Evolutionary conservation across 2,888 invertebrate species (phyloP).

Genomic region (Drosophila stalkeri): DNA sequence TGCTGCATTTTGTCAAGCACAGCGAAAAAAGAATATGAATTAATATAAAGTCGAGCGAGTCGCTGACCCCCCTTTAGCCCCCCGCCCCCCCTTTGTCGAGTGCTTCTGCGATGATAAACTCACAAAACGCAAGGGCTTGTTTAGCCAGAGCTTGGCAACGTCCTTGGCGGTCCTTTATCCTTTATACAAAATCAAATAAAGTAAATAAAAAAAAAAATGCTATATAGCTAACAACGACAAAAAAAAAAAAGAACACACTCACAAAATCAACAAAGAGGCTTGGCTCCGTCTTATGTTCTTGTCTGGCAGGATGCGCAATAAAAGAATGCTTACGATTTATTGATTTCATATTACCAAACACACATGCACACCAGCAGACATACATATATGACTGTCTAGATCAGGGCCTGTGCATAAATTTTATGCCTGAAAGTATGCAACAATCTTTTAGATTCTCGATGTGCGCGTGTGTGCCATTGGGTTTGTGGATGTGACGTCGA

Average conservation of each 20-base stretch:
- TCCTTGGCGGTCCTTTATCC: slow-evolving; percentile 54
- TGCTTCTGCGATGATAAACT: slow-evolving; percentile 74
- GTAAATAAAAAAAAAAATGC: slow-evolving; percentile 56
- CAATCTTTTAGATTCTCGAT: slow-evolving; percentile 41
- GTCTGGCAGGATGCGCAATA: slow-evolving; percentile 54
- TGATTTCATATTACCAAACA: slow-evolving; percentile 70
- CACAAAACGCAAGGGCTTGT: slow-evolving; percentile 61
- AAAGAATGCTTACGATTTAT: slow-evolving; percentile 72
- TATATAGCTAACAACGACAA: slow-evolving; percentile 15
- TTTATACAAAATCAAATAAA: slow-evolving; percentile 73
- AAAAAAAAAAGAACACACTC: not conserved
- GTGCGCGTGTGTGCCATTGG: slow-evolving; percentile 4
- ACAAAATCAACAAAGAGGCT: slow-evolving; percentile 20
- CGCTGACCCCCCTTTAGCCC: slow-evolving; percentile 7
- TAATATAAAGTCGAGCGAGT: slow-evolving; percentile 42
- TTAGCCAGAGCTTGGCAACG: slow-evolving; percentile 5
- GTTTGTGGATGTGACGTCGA: slow-evolving; percentile 29
- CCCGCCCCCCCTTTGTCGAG: slow-evolving; percentile 47
- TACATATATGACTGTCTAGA: slow-evolving; percentile 30
- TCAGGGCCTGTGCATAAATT: slow-evolving; percentile 62
- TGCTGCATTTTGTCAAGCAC: slow-evolving; percentile 42
- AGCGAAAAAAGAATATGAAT: slow-evolving; percentile 42
- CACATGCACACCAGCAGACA: slow-evolving; percentile 19
- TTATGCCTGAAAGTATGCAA: slow-evolving; percentile 73
- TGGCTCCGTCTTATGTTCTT: slow-evolving; percentile 29